Conservation (phyloP, 2,888 invertebrate species). For the Microchrysa polita region DNA sequence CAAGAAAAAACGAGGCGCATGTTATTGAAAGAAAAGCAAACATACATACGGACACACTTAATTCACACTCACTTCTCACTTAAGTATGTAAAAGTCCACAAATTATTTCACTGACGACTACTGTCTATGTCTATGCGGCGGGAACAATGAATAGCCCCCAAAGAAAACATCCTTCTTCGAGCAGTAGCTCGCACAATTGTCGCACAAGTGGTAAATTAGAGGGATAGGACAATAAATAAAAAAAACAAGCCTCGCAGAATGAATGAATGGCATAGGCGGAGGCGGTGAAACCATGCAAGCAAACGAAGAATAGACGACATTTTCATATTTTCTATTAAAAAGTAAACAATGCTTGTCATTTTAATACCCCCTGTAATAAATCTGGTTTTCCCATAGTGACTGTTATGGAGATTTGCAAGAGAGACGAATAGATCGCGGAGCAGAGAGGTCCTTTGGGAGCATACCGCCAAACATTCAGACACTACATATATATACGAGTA, state of each 20-base stretch:
- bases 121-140: constrained; percentile 15
- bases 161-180: neutral
- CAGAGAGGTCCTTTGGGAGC: neutral
- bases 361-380: constrained; percentile 36
- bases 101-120: constrained; percentile 14
- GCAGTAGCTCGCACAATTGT: constrained; percentile 7
- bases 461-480: neutral
- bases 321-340: constrained; percentile 40
- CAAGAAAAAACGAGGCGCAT: neutral
- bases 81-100: constrained; percentile 20
- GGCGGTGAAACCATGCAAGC: neutral
- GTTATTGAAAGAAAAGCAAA: neutral
- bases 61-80: constrained; percentile 19
- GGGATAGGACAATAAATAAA: neutral
- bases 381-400: constrained; percentile 18
- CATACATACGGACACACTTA: neutral
- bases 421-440: too few species aligned
- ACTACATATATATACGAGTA: too few species aligned
- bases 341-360: constrained; percentile 40
- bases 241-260: too few species aligned
- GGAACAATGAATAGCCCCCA: constrained; percentile 9
- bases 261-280: too few species aligned
- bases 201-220: constrained; percentile 3
- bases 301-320: constrained; percentile 3
- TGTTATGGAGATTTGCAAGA: too few species aligned